Conservation (phyloP, 1,140 invertebrate species). For the Episyrphus balteatus region DNA sequence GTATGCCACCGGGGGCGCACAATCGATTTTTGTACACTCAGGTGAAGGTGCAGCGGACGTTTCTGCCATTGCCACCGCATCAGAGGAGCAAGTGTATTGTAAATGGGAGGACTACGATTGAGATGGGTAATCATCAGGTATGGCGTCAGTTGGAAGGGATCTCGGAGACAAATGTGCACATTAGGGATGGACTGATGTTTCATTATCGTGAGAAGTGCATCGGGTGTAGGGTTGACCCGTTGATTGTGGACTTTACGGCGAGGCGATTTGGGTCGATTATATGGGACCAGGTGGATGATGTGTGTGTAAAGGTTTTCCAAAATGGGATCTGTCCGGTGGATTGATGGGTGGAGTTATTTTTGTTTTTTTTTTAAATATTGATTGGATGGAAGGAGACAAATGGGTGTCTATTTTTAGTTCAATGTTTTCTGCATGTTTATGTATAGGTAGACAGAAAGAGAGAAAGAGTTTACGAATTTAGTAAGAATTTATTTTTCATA, state of each 20-base stretch:
- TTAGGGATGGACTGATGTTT: constrained; percentile 26
- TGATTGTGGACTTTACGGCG: constrained; percentile 36
- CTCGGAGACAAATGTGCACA: constrained; percentile 21
- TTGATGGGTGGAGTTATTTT: too few relatives aligned
- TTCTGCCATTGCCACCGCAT: constrained; percentile 42
- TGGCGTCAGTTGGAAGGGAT: constrained; percentile 37
- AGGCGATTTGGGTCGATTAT: constrained; percentile 34
- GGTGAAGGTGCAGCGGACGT: constrained; percentile 41
- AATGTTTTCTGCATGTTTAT: too few relatives aligned
- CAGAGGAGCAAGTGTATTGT: constrained; percentile 51
- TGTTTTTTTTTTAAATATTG: background rate
- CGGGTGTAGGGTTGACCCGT: constrained; percentile 40
- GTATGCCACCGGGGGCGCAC: constrained; percentile 33
- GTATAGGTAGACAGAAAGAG: too few relatives aligned
- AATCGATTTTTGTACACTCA: constrained; percentile 39
- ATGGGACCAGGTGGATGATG: constrained; percentile 35
- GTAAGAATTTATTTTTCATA: too few relatives aligned
- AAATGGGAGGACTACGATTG: constrained; percentile 41
- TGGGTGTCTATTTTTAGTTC: too few relatives aligned
- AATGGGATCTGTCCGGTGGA: constrained; percentile 21
- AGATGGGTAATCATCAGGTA: constrained; percentile 52
- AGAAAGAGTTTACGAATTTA: too few relatives aligned
- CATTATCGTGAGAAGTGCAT: constrained; percentile 33
- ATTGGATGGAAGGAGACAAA: background rate
- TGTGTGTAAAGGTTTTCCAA: constrained; percentile 32